phyloP scores from a whole-genome alignment of 2,888 invertebrate species.

The Meganola albula region DNA sequence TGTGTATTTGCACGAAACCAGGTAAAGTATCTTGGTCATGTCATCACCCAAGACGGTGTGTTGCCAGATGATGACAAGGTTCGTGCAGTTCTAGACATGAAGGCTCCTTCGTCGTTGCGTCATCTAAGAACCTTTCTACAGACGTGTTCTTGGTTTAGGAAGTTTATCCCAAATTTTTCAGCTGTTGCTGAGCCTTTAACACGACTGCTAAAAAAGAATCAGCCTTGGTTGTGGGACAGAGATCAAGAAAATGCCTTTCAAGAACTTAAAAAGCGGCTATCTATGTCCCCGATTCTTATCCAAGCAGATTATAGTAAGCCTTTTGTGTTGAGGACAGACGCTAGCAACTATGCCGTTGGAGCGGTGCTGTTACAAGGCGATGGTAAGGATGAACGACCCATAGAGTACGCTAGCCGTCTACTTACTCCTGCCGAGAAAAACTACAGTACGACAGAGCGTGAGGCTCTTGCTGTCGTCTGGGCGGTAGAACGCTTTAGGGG shows the following conservation, averaged over 20 bases:
- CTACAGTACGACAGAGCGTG: slow-evolving; percentile 29
- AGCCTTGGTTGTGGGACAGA: neutral
- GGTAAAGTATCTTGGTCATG: too few species aligned
- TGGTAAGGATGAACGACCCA: slow-evolving; percentile 18
- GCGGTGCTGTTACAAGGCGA: neutral
- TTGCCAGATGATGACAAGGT: too few species aligned
- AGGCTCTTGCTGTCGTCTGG: slow-evolving; percentile 24
- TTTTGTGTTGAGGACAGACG: too few species aligned
- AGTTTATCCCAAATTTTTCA: slow-evolving; percentile 3
- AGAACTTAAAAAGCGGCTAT: neutral
- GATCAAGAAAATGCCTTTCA: neutral
- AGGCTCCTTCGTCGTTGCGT: slow-evolving; percentile 16
- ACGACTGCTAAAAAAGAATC: neutral
- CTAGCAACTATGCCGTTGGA: slow-evolving; percentile 1
- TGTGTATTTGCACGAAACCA: slow-evolving; percentile 17
- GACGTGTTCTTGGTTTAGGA: slow-evolving; percentile 20
- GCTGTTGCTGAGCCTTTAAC: slow-evolving; percentile 4
- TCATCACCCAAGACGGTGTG: too few species aligned
- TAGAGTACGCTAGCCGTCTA: slow-evolving; percentile 23
- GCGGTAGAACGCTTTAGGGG: slow-evolving; percentile 27
- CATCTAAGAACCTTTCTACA: slow-evolving; percentile 33
- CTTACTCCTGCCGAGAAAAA: slow-evolving; percentile 11
- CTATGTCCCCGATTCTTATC: neutral
- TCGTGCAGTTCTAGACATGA: slow-evolving; percentile 4
- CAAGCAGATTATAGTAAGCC: too few species aligned